A percentile compares a stretch with the other conserved stretches of the same genome.
These are phyloP conservation scores for Ectobius pallidus DNA, from an alignment of 2,888 invertebrate genomes.

Conservation along the genomic window DNA sequence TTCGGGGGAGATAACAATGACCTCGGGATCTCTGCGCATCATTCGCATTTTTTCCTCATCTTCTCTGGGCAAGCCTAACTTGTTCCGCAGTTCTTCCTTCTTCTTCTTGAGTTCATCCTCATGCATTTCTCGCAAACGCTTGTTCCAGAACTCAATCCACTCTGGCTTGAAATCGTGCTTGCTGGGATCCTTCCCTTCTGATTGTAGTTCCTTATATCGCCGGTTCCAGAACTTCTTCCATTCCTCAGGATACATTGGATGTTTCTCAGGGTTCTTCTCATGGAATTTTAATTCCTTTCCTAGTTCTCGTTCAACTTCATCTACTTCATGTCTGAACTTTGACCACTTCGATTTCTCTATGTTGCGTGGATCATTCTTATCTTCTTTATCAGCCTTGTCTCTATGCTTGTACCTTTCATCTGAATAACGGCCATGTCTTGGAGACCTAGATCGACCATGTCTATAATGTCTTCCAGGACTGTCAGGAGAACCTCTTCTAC, in stretches of 20 bases:
- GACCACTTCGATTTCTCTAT: constrained; percentile 56
- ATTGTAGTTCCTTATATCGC: constrained; percentile 78
- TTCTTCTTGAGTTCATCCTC: constrained; percentile 68
- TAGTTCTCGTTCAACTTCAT: constrained; percentile 49
- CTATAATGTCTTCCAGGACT: neutral
- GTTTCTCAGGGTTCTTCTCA: constrained; percentile 86
- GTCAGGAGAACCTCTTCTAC: constrained; percentile 8
- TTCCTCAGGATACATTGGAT: constrained; percentile 85
- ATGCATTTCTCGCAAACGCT: constrained; percentile 79
- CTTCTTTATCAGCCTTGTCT: neutral
- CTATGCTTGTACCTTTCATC: neutral
- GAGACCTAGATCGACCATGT: neutral
- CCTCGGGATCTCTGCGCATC: neutral
- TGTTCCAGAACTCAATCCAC: constrained; percentile 87
- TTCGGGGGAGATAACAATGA: constrained; percentile 42
- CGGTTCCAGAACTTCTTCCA: constrained; percentile 91
- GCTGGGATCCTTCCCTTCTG: constrained; percentile 74
- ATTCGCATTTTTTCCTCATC: constrained; percentile 7
- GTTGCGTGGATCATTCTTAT: neutral
- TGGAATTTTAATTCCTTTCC: constrained; percentile 67
- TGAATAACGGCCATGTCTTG: neutral
- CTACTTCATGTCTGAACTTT: constrained; percentile 63
- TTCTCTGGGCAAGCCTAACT: constrained; percentile 61
- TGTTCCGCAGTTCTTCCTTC: constrained; percentile 71
- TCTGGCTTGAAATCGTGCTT: constrained; percentile 87